Evolutionary conservation across 2,888 invertebrate genomes (phyloP).

Genomic region (Girardia tigrina): DNA sequence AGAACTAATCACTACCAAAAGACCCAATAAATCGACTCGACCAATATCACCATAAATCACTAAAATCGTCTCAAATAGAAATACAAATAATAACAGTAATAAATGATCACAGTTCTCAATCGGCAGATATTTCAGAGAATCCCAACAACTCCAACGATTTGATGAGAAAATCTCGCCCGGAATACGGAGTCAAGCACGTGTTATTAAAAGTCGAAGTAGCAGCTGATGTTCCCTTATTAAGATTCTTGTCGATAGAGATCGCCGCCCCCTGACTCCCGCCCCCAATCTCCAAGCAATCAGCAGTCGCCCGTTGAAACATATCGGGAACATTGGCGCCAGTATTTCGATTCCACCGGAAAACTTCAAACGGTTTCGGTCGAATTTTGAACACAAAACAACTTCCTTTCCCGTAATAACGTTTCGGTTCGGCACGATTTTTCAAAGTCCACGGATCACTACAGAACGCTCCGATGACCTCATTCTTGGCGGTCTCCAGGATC

Average conservation of each 20-base stretch:
- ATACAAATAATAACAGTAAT: no score
- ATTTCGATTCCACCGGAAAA: conserved; percentile 20
- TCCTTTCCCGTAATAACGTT: conserved; percentile 1
- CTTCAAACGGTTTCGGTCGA: conserved; percentile 21
- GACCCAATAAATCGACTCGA: no score
- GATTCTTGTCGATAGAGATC: neutral
- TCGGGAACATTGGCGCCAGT: neutral
- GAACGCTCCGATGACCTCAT: conserved; percentile 28
- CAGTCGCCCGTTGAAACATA: neutral
- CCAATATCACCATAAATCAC: no score
- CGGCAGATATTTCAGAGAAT: conserved; percentile 19
- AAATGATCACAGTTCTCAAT: no score
- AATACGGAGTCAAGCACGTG: conserved; percentile 9
- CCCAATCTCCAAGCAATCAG: conserved; percentile 5
- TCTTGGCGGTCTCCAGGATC: neutral
- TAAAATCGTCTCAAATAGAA: no score
- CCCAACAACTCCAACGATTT: conserved; percentile 24
- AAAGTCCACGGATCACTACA: conserved; percentile 30
- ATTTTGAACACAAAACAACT: conserved; percentile 29
- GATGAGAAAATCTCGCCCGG: conserved; percentile 16
- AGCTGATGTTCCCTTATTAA: neutral
- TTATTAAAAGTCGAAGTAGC: neutral
- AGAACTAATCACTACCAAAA: no score
- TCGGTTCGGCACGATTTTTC: neutral
- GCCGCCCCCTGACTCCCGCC: conserved; percentile 18